Evolutionary conservation across 2,888 invertebrate genomes (phyloP), one percentile per base, ranked within the genome.

Genomic region (Macroteleia sp.): DNA sequence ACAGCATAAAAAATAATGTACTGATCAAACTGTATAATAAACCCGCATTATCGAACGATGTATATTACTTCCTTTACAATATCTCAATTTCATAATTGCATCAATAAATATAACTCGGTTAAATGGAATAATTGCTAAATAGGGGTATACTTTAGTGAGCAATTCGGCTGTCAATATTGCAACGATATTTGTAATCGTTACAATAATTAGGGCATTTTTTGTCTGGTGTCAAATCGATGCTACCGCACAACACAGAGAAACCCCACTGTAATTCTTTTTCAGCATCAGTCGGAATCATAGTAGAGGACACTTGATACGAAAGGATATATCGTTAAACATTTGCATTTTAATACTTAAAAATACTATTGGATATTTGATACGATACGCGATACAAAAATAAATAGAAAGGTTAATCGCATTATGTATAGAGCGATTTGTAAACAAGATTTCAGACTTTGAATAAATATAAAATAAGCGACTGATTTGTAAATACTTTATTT

Each of bases 271-370:
- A 41, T 41, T 28, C 48, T 30, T 54, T 19, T 22, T 14, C 39
- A 25, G 39, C 54, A 28, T 19, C 12, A 42, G 14, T 32, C 54
- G 30, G 30, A 62, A 34, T 71, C 44, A 16, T 25, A 22, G 54
- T 42, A 69, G 70, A 44, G 52, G 76, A 70, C 17, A 77, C 64
- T 77, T 64, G 64, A 77, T 70, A 77, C 59, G 57, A 42, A 30
- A 69, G 69, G 62, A 70, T 59, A 70, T 39, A 19, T 71, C 56
- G 12, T 46, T 34, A 22, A 70, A 30, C 12, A 36, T 64, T 64
- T 42, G 42, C 74, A 59, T 74, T 32, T 50, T 28, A 34, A 62
- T 54, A 16, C 70, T 32, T 36, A 32, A 59, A 42, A 67, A 48
- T 56, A 48, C 22, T 50, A 69, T 52, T 50, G 10, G 54, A 52